These are phyloP conservation scores for Cryptoleucopteryx plumbea DNA, from an alignment of 2,113 vertebrate species.

Conservation along the genomic window DNA sequence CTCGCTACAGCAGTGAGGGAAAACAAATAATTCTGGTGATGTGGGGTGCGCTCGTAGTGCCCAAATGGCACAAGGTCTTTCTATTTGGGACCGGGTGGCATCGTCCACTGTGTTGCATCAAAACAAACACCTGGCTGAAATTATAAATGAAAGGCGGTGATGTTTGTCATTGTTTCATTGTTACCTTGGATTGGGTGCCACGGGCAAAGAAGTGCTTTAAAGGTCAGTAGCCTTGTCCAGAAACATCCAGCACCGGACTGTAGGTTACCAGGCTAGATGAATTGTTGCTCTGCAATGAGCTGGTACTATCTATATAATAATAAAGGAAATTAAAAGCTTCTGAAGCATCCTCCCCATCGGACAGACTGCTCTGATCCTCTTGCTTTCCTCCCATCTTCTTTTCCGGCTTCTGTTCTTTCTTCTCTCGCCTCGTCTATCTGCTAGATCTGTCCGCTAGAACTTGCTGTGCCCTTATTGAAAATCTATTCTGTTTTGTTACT, in stretches of 20 bases:
- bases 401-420: not conserved
- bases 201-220: not conserved
- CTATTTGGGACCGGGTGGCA: not conserved
- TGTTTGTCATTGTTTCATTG: not conserved
- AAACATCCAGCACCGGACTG: not conserved
- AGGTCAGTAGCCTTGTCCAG: not conserved
- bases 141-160: not conserved
- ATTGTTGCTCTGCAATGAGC: conserved; percentile 4
- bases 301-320: conserved; percentile 11
- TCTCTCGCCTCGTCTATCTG: not conserved
- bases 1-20: not conserved
- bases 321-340: conserved; percentile 24
- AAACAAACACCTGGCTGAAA: not conserved
- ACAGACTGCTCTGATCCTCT: not conserved
- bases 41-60: fast-evolving
- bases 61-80: not conserved
- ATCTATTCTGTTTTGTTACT: conserved; percentile 32
- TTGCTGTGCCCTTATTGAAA: conserved; percentile 42
- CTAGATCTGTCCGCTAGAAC: not conserved
- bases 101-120: not conserved
- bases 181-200: not conserved
- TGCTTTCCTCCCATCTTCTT: not conserved
- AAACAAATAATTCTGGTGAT: not conserved
- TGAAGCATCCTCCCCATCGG: not conserved
- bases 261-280: not conserved